Evolutionary conservation across 2,888 invertebrate species (phyloP).

Genomic region (Drosophila dives): DNA sequence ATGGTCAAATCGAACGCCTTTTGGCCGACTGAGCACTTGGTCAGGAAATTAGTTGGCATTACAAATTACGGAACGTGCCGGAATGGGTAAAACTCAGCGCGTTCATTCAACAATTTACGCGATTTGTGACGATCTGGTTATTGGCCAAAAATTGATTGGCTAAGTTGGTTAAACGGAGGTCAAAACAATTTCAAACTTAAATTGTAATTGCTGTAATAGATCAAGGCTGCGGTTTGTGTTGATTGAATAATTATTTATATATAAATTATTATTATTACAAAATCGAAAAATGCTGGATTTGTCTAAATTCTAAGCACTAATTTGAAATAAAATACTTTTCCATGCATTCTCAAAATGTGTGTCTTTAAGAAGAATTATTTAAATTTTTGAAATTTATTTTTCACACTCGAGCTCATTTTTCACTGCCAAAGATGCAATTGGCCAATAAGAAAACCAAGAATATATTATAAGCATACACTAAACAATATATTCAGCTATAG

Average conservation of each 20-base stretch:
- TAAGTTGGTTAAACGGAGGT: slow-evolving; percentile 30
- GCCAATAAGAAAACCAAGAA: background rate
- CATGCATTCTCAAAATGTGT: background rate
- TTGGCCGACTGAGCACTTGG: slow-evolving; percentile 11
- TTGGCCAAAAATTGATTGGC: slow-evolving; percentile 42
- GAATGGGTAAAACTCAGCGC: slow-evolving; percentile 32
- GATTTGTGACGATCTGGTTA: slow-evolving; percentile 40
- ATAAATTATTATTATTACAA: background rate
- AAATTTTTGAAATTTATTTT: background rate
- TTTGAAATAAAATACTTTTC: background rate
- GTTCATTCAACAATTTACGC: slow-evolving; percentile 32
- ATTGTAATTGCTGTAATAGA: slow-evolving; percentile 16
- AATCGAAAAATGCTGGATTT: background rate
- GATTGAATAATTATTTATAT: background rate
- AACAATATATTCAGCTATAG: background rate
- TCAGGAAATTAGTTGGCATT: slow-evolving; percentile 54
- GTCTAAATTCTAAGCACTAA: background rate
- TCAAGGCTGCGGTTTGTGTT: slow-evolving; percentile 20
- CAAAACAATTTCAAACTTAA: slow-evolving; percentile 19
- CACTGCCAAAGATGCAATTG: background rate
- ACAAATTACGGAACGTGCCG: slow-evolving; percentile 43
- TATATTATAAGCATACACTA: background rate
- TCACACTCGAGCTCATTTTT: background rate
- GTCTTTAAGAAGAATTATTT: background rate
- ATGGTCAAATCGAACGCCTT: slow-evolving; percentile 16